phyloP scores from a whole-genome alignment of 2,797 vertebrate species.

The Odontamblyopus rebecca region DNA sequence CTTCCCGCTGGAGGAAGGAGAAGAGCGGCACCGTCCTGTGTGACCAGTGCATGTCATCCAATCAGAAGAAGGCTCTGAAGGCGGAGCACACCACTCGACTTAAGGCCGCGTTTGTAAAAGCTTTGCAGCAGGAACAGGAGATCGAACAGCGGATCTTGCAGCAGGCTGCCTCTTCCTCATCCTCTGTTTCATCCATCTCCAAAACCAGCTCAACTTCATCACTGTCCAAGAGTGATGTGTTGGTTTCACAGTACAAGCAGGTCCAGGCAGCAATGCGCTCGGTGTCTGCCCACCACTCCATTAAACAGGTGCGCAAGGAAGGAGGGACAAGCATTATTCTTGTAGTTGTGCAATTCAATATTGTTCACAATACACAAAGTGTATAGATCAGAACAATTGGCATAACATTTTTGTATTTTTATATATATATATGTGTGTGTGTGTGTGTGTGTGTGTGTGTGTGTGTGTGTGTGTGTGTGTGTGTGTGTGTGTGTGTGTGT shows the following conservation, averaged over 20 bases:
- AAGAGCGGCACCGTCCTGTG: slow-evolving; percentile 92
- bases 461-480: too few species aligned
- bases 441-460: too few species aligned
- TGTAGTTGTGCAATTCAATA: background rate
- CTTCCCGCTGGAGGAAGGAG: slow-evolving; percentile 96
- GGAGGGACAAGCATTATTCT: background rate
- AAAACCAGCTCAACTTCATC: slow-evolving; percentile 68
- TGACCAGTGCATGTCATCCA: slow-evolving; percentile 96
- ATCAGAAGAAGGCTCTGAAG: slow-evolving; percentile 95
- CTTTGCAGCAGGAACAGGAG: slow-evolving; percentile 98
- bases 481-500: too few species aligned
- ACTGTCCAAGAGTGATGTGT: slow-evolving; percentile 70
- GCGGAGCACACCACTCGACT: slow-evolving; percentile 95
- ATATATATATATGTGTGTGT: too few species aligned
- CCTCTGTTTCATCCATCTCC: slow-evolving; percentile 59
- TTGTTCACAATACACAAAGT: background rate
- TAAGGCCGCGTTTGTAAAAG: slow-evolving; percentile 97
- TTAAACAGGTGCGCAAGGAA: slow-evolving; percentile 85
- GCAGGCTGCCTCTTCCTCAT: slow-evolving; percentile 73
- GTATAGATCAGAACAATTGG: background rate
- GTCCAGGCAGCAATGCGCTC: slow-evolving; percentile 76
- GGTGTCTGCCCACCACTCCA: slow-evolving; percentile 81
- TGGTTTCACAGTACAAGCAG: slow-evolving; percentile 80
- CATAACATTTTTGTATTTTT: background rate
- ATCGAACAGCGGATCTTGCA: slow-evolving; percentile 96